Conservation (phyloP, 2,797 vertebrate species). For the Stomatorhinus walkeri region DNA sequence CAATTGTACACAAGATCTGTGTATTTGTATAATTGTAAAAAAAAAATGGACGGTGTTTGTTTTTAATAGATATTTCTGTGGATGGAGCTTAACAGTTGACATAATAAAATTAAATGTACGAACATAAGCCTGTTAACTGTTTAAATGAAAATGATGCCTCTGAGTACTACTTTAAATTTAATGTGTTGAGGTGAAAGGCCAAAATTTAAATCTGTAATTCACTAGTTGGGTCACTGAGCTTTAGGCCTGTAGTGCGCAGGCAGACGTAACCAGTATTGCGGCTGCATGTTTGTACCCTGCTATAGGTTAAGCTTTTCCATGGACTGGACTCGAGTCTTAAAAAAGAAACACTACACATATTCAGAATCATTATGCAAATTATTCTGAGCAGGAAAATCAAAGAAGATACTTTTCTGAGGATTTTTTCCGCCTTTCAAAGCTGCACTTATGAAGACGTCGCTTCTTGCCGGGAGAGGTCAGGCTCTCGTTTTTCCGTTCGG, state of each 20-base stretch:
- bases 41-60: slow-evolving; percentile 73
- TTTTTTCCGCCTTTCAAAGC: background rate
- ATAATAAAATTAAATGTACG: slow-evolving; percentile 63
- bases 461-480: background rate
- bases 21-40: slow-evolving; percentile 90
- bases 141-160: background rate
- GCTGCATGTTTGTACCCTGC: background rate
- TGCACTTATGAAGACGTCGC: background rate
- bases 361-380: background rate
- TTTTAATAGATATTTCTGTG: slow-evolving; percentile 85
- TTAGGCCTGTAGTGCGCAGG: background rate
- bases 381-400: background rate
- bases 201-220: background rate
- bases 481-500: background rate
- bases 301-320: background rate
- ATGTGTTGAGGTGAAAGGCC: background rate
- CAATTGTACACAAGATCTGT: slow-evolving; percentile 71
- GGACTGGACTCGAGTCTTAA: background rate
- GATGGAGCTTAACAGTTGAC: slow-evolving; percentile 53
- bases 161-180: background rate
- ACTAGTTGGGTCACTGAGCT: background rate
- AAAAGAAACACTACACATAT: background rate
- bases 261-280: background rate
- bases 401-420: background rate
- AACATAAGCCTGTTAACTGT: slow-evolving; percentile 19